Evolutionary conservation across 2,797 vertebrate genomes (phyloP).

Genomic region (Coregonus ussuriensis): DNA sequence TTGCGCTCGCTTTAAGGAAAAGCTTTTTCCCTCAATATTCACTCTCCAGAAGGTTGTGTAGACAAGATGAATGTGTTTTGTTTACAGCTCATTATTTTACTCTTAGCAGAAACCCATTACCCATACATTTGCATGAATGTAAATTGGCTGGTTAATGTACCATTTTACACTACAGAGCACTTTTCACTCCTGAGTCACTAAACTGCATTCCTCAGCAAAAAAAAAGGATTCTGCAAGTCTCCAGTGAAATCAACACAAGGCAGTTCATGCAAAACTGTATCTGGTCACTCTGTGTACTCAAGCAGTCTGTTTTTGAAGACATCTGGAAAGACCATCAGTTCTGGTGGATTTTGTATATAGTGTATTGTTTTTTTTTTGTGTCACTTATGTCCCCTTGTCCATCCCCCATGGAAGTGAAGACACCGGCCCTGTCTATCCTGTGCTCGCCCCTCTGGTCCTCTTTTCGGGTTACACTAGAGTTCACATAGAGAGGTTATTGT

Average conservation of each 20-base stretch:
- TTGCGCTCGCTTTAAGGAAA: background rate
- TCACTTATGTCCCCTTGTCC: background rate
- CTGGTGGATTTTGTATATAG: background rate
- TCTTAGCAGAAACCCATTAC: background rate
- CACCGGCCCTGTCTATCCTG: background rate
- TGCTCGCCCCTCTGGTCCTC: background rate
- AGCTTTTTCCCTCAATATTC: background rate
- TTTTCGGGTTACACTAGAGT: background rate
- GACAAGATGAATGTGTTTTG: background rate
- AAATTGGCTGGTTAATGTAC: background rate
- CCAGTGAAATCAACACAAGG: background rate
- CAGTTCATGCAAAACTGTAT: background rate
- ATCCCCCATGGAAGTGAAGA: background rate
- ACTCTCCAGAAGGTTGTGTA: background rate
- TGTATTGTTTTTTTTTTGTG: background rate
- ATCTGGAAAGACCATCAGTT: background rate
- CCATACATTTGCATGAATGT: background rate
- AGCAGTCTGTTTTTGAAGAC: background rate
- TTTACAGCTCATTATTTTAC: background rate
- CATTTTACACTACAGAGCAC: background rate
- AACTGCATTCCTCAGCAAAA: background rate
- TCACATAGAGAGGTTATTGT: background rate
- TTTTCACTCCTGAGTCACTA: background rate
- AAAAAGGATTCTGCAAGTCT: background rate
- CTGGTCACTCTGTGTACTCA: background rate